Evolutionary conservation across 2,113 vertebrate species (phyloP).

Genomic region (Megaleporinus macrocephalus): DNA sequence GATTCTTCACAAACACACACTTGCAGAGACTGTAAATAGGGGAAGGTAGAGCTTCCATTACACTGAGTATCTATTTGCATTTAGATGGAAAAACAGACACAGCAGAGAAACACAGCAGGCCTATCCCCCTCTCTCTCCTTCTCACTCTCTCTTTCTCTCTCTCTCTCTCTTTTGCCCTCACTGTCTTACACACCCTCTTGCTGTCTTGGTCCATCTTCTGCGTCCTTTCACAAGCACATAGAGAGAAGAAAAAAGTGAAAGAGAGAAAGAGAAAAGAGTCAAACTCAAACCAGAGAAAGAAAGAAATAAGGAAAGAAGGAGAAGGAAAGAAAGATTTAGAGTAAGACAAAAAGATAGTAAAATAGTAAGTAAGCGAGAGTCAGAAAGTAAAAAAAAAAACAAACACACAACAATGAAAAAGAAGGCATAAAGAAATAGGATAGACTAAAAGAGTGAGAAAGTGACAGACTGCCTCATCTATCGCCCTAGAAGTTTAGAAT

Average conservation of each 20-base stretch:
- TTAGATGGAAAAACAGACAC: slow-evolving; percentile 73
- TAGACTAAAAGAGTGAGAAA: neutral
- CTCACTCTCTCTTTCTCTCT: slow-evolving; percentile 9
- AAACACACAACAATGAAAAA: no score
- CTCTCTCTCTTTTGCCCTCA: neutral
- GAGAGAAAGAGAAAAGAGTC: neutral
- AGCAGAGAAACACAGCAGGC: slow-evolving; percentile 53
- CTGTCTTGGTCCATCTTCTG: neutral
- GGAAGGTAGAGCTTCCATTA: slow-evolving; percentile 51
- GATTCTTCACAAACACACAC: slow-evolving; percentile 47
- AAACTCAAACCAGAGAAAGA: neutral
- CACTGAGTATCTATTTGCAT: slow-evolving; percentile 70
- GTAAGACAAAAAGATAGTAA: no score
- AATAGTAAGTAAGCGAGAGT: no score
- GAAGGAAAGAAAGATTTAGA: neutral
- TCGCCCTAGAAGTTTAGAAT: no score
- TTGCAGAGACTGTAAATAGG: slow-evolving; percentile 44
- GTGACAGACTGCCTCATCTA: no score
- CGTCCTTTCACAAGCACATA: neutral
- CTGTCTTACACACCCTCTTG: neutral
- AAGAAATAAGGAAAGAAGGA: neutral
- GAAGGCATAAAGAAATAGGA: no score
- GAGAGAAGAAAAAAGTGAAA: neutral
- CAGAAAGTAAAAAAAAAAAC: no score
- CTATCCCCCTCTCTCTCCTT: neutral